Evolutionary conservation across 1,140 invertebrate species (phyloP).

Genomic region (Hycleus phaleratus): DNA sequence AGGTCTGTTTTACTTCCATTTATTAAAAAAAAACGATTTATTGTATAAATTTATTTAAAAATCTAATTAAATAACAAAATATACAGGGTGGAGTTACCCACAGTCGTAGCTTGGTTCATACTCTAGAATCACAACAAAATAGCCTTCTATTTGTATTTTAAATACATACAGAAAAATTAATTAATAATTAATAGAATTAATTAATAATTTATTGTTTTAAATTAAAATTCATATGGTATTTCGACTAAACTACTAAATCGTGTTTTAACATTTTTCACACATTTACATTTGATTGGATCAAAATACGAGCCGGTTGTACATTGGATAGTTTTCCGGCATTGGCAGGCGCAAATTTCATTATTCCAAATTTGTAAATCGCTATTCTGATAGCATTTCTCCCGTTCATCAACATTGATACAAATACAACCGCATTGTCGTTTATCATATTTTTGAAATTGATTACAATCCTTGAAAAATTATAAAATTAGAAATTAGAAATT

Average conservation of each 20-base stretch:
- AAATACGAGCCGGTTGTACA: slow-evolving; percentile 55
- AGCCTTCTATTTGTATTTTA: no score
- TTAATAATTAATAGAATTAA: no score
- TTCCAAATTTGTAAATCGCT: slow-evolving; percentile 53
- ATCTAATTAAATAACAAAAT: no score
- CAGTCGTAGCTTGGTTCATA: no score
- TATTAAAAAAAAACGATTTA: no score
- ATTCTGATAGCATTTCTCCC: slow-evolving; percentile 47
- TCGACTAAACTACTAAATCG: background rate
- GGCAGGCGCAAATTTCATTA: slow-evolving; percentile 48
- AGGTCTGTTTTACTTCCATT: no score
- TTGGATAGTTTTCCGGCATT: slow-evolving; percentile 45
- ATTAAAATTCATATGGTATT: no score
- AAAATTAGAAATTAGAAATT: background rate
- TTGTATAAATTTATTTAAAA: no score
- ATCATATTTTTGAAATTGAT: slow-evolving; percentile 48
- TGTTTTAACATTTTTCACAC: slow-evolving; percentile 30
- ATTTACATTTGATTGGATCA: slow-evolving; percentile 54
- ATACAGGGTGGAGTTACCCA: no score
- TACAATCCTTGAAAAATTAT: slow-evolving; percentile 48
- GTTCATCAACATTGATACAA: slow-evolving; percentile 53
- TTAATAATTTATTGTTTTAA: no score
- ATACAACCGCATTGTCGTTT: slow-evolving; percentile 49
- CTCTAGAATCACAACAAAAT: no score
- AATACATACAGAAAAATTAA: no score